Evolutionary conservation across 1,140 invertebrate species (phyloP), one percentile per base, ranked within the genome.

Genomic region (Drosophila novamexicana): DNA sequence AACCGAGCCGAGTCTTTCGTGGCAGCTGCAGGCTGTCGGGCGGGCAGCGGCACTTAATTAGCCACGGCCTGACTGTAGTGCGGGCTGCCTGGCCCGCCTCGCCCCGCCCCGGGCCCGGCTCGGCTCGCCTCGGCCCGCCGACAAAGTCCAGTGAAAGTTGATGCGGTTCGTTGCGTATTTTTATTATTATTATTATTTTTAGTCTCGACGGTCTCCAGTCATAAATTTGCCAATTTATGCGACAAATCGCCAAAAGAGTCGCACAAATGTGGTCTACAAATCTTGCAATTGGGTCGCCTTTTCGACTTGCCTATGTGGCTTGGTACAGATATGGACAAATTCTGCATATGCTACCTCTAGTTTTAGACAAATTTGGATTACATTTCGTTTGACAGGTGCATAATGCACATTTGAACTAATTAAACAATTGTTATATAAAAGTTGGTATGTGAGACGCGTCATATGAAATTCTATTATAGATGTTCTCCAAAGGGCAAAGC

Each of bases 181-280:
- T 45, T 49, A 65, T 67, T 70, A 74, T 67, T 81, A 29, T 29
- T 29, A 29, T 29, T 29, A 45, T 45, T 65, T 69, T 47, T 72
- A 63, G 37, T 42, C 36, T 66, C 50, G 36, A 42, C 50, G 37
- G 50, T 85, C 53, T 73, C 42, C 44, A 16, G 42, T 58, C 66
- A 79, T 85, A 85, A 86, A 86, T 64, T 73, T 58, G 16, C 56
- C 64, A 75, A 54, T 85, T 86, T 86, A 86, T 79, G 75, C 42
- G 7, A 16, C 49, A n/a, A 63, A 56, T 58, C 32, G 39, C 12
- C 42, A 54, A 37, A 49, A 49, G 29, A 50, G 69, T 44, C 40
- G 16, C 57, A 32, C 10, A 59, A 18, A 44, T 62, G 14, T 57
- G 52, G 12, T 16, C 29, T 57, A 57, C 47, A 36, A 71, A 63